Percentiles rank a stretch among this genome's conserved stretches.
Evolutionary conservation across 2,797 vertebrate species (phyloP).

Genomic region (Sebastes oblongus): DNA sequence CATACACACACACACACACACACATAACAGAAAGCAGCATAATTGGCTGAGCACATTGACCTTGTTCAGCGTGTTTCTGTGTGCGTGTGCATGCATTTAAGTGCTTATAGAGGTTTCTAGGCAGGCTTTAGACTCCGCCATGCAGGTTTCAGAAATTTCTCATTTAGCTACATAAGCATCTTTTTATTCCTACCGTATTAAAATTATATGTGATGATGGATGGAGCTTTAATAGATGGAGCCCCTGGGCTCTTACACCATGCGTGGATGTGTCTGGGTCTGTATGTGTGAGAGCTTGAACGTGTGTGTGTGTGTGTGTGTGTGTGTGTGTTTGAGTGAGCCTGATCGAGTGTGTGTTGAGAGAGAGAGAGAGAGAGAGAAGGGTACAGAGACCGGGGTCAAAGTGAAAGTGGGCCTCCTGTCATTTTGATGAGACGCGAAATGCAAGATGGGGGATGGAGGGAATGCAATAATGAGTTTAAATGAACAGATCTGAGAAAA

Average conservation of each 20-base stretch:
- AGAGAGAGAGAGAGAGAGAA: neutral
- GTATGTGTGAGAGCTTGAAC: neutral
- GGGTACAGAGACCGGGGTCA: conserved; percentile 30
- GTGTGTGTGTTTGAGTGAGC: too few species aligned
- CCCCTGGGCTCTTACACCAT: conserved; percentile 47
- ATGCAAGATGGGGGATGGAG: conserved; percentile 12
- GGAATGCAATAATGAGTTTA: conserved; percentile 3
- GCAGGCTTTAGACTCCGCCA: conserved; percentile 19
- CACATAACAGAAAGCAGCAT: conserved; percentile 17
- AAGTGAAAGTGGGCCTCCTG: conserved; percentile 37
- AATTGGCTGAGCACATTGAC: conserved; percentile 53
- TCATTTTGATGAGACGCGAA: conserved; percentile 30
- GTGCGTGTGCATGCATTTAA: conserved; percentile 32
- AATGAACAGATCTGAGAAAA: conserved; percentile 29
- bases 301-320: neutral
- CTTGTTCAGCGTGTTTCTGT: conserved; percentile 44
- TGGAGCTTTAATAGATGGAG: conserved; percentile 68
- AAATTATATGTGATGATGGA: conserved; percentile 77
- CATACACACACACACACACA: neutral
- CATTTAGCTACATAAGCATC: conserved; percentile 65
- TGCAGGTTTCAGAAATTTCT: conserved; percentile 47
- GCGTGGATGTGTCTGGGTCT: conserved; percentile 16
- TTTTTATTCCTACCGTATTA: conserved; percentile 68
- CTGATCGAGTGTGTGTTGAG: neutral
- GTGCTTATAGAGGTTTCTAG: conserved; percentile 47